phyloP scores from a whole-genome alignment of 2,113 vertebrate species.

The Mungos mungo region DNA sequence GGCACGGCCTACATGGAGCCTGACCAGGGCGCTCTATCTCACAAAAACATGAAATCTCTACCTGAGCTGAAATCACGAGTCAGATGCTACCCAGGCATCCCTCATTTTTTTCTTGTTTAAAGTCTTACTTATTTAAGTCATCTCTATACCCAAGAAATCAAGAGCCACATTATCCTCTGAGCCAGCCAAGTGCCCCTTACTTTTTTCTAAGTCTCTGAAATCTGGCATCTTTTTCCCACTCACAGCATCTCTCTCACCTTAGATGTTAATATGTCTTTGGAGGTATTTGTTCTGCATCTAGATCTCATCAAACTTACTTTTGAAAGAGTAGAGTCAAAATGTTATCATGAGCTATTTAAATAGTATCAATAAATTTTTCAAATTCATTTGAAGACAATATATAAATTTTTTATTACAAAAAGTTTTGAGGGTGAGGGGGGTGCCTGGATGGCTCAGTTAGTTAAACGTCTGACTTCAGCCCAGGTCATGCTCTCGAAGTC shows the following conservation, averaged over 20 bases:
- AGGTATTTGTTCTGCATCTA: background rate
- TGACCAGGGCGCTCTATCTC: too few species aligned
- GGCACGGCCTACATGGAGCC: too few species aligned
- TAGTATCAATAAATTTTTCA: background rate
- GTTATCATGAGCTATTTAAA: background rate
- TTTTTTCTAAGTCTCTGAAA: background rate
- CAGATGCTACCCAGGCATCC: too few species aligned
- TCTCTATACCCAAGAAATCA: background rate
- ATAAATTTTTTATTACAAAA: background rate
- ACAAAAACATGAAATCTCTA: too few species aligned
- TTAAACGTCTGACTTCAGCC: too few species aligned
- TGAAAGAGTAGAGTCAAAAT: background rate
- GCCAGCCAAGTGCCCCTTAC: background rate
- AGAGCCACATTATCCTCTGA: background rate
- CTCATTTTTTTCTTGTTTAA: too few species aligned
- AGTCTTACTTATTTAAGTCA: background rate
- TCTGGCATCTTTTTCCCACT: background rate
- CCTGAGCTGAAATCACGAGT: too few species aligned
- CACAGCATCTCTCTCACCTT: background rate
- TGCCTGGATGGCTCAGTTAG: too few species aligned
- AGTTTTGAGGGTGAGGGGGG: too few species aligned
- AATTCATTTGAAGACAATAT: background rate
- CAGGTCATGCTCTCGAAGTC: too few species aligned
- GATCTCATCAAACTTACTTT: background rate
- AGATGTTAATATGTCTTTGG: background rate